Evolutionary conservation across 1,140 invertebrate species (phyloP), one percentile per base, ranked within the genome.

Genomic region (Mactra quadrangularis): DNA sequence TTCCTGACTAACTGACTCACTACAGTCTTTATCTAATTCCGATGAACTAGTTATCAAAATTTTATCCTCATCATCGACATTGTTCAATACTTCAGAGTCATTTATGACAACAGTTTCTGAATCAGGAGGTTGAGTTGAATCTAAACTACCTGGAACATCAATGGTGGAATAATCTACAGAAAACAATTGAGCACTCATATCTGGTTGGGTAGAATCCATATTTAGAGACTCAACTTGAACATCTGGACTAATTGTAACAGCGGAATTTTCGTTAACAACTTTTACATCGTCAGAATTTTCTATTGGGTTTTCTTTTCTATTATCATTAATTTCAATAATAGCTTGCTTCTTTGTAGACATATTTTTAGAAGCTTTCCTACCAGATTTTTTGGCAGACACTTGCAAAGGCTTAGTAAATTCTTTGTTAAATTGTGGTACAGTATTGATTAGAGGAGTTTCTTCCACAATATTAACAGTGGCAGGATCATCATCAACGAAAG

Each of bases 371-470:
- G 22, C n/a, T 53, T 53, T 53, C 6, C 7, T 9, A 9, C n/a
- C 19, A 6, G 15, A 27, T 57, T 72, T 35, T 33, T 72, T n/a
- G 29, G 60, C 17, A 25, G 29, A 27, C 45, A 52, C 55, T 17
- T 45, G 11, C 11, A 38, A 4, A 11, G 53, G 47, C 31, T 57
- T 72, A 22, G 50, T 33, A 0, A 55, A 9, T 35, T n/a, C 25
- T 57, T 41, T 76, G 47, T 66, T 68, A 22, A 78, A 78, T 33
- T 52, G 35, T 25, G 76, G 76, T 1, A 66, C 50, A 38, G 76
- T 25, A 22, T 38, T 55, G 15, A 78, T n/a, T 1, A 53, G 38
- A 19, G 78, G 66, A 22, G 78, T 82, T 59, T 70, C 78, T 27
- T 60, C 68, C 33, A 82, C 68, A 55, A 72, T 33, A 29, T 29